Conservation (phyloP, 2,888 invertebrate species). For the Cephonodes hylas region DNA sequence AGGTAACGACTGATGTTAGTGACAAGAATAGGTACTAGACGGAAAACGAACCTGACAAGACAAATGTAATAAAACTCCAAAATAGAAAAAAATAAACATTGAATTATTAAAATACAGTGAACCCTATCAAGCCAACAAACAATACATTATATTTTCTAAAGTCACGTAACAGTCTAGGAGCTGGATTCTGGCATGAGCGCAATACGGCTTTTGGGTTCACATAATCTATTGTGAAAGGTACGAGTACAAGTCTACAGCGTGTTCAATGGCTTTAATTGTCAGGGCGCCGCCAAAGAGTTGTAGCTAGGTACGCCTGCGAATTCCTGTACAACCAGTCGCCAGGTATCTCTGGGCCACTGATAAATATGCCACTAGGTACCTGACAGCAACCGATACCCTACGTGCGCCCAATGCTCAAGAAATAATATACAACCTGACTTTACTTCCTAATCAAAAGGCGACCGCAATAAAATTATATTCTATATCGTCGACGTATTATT, state of each 20-base stretch:
- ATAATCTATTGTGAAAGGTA: conserved; percentile 18
- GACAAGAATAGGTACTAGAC: too few species aligned
- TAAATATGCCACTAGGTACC: conserved; percentile 15
- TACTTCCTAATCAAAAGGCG: not conserved
- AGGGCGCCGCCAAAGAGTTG: conserved; percentile 48
- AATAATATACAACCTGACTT: not conserved
- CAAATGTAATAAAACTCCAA: too few species aligned
- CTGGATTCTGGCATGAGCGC: not conserved
- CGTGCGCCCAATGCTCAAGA: not conserved
- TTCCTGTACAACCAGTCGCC: not conserved
- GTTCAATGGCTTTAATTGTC: conserved; percentile 53
- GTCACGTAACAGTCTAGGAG: not conserved
- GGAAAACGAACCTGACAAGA: too few species aligned
- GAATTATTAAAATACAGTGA: too few species aligned
- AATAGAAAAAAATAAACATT: too few species aligned
- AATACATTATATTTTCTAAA: not conserved
- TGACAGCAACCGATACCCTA: conserved; percentile 7
- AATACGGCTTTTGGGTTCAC: not conserved
- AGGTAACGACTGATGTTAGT: too few species aligned
- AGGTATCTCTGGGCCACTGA: conserved; percentile 13
- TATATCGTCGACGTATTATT: not conserved
- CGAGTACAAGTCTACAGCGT: conserved; percentile 28
- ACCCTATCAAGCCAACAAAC: too few species aligned
- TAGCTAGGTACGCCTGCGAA: conserved; percentile 21
- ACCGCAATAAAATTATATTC: not conserved